A percentile compares a stretch with the other conserved stretches of the same genome.
phyloP scores from a whole-genome alignment of 2,113 vertebrate genomes.

The Tupaia tana region DNA sequence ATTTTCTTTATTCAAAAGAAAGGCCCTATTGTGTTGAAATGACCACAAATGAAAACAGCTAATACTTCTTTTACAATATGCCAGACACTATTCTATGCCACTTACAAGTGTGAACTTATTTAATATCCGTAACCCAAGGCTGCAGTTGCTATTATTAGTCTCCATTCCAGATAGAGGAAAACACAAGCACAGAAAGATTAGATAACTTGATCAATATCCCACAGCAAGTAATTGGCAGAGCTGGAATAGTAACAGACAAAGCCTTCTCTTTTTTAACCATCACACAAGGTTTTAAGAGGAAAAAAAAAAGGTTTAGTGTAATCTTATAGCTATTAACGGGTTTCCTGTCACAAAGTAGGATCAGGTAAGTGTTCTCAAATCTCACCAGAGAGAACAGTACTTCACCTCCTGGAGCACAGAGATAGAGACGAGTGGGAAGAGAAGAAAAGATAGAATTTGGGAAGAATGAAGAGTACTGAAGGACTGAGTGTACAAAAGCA shows the following conservation, averaged over 20 bases:
- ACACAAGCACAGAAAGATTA: background rate
- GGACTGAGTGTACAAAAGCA: background rate
- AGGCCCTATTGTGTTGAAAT: background rate
- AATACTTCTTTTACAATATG: background rate
- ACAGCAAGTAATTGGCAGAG: background rate
- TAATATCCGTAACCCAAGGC: background rate
- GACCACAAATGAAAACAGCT: background rate
- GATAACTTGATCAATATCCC: background rate
- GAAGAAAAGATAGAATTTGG: background rate
- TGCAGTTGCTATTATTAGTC: background rate
- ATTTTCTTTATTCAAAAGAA: background rate
- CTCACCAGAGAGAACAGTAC: background rate
- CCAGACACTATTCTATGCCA: background rate
- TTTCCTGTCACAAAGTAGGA: background rate
- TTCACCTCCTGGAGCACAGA: background rate
- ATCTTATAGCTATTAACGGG: background rate
- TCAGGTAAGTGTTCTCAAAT: background rate
- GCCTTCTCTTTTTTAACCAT: background rate
- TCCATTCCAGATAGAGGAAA: background rate
- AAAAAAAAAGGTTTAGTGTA: background rate
- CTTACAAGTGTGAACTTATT: background rate
- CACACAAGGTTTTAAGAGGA: background rate
- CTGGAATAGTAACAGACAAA: background rate
- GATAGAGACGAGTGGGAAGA: background rate
- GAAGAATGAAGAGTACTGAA: background rate